Evolutionary conservation across 2,888 invertebrate species (phyloP), one percentile per base, ranked within the genome.

Genomic region (Autographa pulchrina): DNA sequence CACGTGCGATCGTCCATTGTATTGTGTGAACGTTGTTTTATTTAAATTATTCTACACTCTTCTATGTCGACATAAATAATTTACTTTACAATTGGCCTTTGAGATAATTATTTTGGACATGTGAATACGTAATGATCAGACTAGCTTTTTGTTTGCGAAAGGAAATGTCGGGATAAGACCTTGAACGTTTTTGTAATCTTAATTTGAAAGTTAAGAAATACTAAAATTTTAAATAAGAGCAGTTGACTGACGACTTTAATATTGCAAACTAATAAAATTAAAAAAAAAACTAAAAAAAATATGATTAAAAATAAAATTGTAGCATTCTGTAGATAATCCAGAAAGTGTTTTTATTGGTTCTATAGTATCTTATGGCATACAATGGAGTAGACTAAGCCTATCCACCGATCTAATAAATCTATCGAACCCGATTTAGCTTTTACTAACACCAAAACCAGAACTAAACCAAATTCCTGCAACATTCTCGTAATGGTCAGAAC

Each of bases 1-100:
- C 90, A 91, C 93, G 93, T 92, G 93, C 91, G 88, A 80, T 83
- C 80, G 70, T 25, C 83, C 84, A 88, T 89, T 89, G 88, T 88
- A 77, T 84, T 81, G 84, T 85, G 84, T 83, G 83, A 82, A 83
- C 78, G 81, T 81, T 77, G 83, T 73, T 82, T 78, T 77, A 85
- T 82, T 77, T 81, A 79, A 82, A 86, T 74, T 75, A 74, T 78
- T 82, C 69, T 71, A 80, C 63, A 77, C 72, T 77, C 67, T 74
- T 84, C 64, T 69, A 64, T 71, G 69, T 81, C 78, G 72, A 66
- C 64, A 72, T 65, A 71, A 74, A 72, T 74, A 74, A 79, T 82
- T 73, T 74, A 52, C 68, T 67, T 52, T 68, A 80, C 64, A 83
- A 77, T 77, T 72, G 65, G 66, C 71, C 69, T 74, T 69, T 68